Percentiles rank a stretch among this genome's conserved stretches.
These are phyloP conservation scores for Eupithecia dodoneata DNA, from an alignment of 2,888 invertebrate species.

Conservation along the genomic window DNA sequence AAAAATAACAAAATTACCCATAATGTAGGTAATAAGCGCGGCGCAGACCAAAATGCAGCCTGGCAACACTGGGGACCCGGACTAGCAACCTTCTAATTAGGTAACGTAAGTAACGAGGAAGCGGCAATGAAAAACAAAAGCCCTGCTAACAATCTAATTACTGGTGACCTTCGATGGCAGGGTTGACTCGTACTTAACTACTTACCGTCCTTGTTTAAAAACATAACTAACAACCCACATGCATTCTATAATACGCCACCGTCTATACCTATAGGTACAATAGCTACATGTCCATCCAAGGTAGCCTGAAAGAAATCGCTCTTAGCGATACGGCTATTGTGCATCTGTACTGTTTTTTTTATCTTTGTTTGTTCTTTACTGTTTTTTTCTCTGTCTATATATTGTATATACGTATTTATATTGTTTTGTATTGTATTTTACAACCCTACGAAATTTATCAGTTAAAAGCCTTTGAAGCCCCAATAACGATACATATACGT, in stretches of 20 bases:
- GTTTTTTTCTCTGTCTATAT: no score
- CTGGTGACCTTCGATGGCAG: conserved; percentile 64
- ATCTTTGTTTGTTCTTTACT: no score
- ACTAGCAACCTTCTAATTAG: conserved; percentile 51
- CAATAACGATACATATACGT: not conserved
- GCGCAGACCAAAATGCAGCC: conserved; percentile 46
- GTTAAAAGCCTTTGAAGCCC: not conserved
- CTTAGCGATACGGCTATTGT: no score
- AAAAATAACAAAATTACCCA: conserved; percentile 30
- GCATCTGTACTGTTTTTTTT: no score
- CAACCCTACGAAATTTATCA: not conserved
- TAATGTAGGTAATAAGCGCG: conserved; percentile 30
- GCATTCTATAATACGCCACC: no score
- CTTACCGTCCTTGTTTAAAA: not conserved
- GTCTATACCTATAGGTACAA: no score
- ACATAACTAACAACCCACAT: not conserved
- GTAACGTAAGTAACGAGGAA: conserved; percentile 67
- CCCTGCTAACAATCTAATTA: conserved; percentile 71
- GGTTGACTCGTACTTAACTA: conserved; percentile 46
- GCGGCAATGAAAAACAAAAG: conserved; percentile 66
- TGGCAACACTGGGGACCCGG: conserved; percentile 38
- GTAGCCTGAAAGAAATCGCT: no score
- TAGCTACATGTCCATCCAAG: no score
- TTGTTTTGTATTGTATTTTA: not conserved
- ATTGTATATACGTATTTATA: no score